Base-by-base conservation (phyloP, 2,888 invertebrate species). In the Plagodis pulveraria region DNA sequence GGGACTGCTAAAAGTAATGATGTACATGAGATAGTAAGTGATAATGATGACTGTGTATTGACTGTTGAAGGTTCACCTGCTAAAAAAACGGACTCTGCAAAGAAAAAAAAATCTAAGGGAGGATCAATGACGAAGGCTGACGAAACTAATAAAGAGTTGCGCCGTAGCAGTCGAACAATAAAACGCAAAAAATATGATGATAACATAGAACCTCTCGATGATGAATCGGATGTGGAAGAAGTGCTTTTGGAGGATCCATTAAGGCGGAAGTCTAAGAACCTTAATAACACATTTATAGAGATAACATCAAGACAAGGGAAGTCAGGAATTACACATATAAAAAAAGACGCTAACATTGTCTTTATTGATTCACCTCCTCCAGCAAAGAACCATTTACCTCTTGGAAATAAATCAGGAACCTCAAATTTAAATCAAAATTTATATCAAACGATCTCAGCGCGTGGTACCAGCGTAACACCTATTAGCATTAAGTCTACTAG, bases 281-380 rank as follows among this genome's bases (percentile, higher is more conserved):
- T 40, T 10, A 40, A 40, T 40, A 40, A 40, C 8, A 10, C 40
- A 40, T 85, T 96, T 64, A 95, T 95, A 2, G 95, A 96, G 79
- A 95, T 96, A 70, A 95, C 96, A 8, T 93, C 94, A 10, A 95
- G 95, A 72, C 82, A 86, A 10, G 40, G 40, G 10, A 40, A 40
- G 5, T 9, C 40, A 10, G 10, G 5, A 2, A 40, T 40, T 8
- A 40, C 22, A 22, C 22, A 40, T 50, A 94, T 96, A 78, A 95
- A 96, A 74, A 95, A 97, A 81, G 95, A 96, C 0, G 96, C 96
- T 6, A 45, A n/a, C n/a, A 89, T 96, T 67, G 96, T 96, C 38
- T 96, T 97, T 50, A 96, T 97, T 67, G 96, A 97, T 76, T 96
- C 96, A 9, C 96, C 96, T 86, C 94, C 96, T 36, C 94, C 68